Evolutionary conservation across 2,113 vertebrate species (phyloP), one percentile per base, ranked within the genome.

Genomic region (Burhinus oedicnemus): DNA sequence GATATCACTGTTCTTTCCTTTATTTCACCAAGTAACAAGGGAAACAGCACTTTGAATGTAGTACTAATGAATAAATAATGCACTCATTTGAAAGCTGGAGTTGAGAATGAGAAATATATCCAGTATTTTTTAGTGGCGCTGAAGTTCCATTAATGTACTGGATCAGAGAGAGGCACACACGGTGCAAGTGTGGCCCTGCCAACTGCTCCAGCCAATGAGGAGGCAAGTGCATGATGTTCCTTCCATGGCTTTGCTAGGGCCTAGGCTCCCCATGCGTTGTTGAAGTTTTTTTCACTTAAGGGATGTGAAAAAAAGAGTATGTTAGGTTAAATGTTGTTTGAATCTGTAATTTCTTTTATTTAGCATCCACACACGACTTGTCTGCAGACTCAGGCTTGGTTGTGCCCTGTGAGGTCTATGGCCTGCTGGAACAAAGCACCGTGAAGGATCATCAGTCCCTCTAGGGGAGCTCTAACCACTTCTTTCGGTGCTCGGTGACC

Each of bases 21-120:
- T 96, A 93, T 97, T 96, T 97, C 85, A 90, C 80, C 83, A 60
- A 94, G 82, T 71, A 96, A 95, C 92, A 94, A 74, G 76, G 93
- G 94, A 84, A 92, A 64, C 70, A 85, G 85, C 87, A 49, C 82
- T 95, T 90, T 69, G 83, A 90, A 84, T 79, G 69, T 90, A 69
- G 91, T 89, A 71, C 90, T 96, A 84, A 97, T 94, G 96, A 98
- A 97, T 97, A 97, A 97, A 94, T 97, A 96, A 97, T 93, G 88
- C 34, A 32, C 36, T 78, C 52, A 4, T 96, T 97, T 96, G 90
- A 88, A 97, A 97, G 78, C 85, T 92, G 60, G 60, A 83, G 64
- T 47, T 79, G 65, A 92, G 66, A 96, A 32, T 84, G 81, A 74
- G 40, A 95, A 91, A 93, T 93, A 88, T 42, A 90, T 92, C 45